These are phyloP conservation scores for Metallyticus violacea DNA, from an alignment of 2,888 invertebrate species.

Conservation along the genomic window DNA sequence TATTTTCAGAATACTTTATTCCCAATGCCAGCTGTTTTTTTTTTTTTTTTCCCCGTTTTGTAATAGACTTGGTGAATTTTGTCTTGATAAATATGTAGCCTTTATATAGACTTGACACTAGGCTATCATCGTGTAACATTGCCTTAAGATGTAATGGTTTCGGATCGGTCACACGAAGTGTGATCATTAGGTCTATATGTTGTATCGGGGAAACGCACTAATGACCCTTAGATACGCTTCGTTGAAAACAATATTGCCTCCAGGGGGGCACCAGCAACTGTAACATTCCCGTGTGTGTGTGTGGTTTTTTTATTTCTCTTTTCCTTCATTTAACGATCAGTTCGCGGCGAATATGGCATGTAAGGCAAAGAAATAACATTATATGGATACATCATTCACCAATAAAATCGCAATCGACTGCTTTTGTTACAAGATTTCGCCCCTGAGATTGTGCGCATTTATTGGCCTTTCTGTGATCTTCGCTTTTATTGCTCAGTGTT, in stretches of 20 bases:
- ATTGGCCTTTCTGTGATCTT: background rate
- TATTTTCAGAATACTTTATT: too few relatives aligned
- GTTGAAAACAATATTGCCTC: slow-evolving; percentile 22
- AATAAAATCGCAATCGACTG: slow-evolving; percentile 14
- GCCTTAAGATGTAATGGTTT: slow-evolving; percentile 9
- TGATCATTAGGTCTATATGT: slow-evolving; percentile 20
- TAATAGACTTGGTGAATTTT: too few relatives aligned
- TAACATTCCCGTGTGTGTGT: too few relatives aligned
- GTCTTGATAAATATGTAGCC: too few relatives aligned
- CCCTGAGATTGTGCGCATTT: background rate
- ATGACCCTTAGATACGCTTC: slow-evolving; percentile 24
- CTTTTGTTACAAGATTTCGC: background rate
- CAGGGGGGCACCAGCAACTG: background rate
- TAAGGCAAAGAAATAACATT: background rate
- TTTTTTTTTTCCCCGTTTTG: too few relatives aligned
- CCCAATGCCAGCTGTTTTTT: too few relatives aligned
- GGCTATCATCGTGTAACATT: background rate
- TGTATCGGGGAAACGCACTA: slow-evolving; percentile 22
- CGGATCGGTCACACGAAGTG: background rate
- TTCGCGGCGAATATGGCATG: background rate
- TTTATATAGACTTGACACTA: too few relatives aligned
- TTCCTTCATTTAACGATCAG: slow-evolving; percentile 6
- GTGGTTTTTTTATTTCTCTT: background rate
- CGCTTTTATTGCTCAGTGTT: background rate
- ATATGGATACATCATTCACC: background rate